Evolutionary conservation across 2,888 invertebrate species (phyloP).

Genomic region (Schizotus pectinicornis): DNA sequence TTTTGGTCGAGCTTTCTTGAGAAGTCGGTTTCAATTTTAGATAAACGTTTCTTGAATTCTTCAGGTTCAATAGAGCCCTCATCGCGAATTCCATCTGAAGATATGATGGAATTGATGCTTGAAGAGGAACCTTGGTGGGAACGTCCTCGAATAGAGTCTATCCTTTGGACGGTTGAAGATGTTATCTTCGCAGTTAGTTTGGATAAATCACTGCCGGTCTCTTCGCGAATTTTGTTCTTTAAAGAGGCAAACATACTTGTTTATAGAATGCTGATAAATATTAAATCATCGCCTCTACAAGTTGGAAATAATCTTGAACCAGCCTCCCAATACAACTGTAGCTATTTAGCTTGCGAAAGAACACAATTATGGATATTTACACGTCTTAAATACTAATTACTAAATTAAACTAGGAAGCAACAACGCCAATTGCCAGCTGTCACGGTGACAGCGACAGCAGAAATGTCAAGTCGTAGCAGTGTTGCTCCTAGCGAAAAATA

Average conservation of each 20-base stretch:
- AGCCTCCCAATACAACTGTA: no score
- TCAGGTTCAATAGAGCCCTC: constrained; percentile 60
- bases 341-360: no score
- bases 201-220: constrained; percentile 80
- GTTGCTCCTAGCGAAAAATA: no score
- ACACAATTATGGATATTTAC: no score
- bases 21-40: constrained; percentile 67
- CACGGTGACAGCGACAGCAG: no score
- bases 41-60: constrained; percentile 57
- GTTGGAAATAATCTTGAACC: no score
- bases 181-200: constrained; percentile 58
- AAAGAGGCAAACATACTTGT: constrained; percentile 80
- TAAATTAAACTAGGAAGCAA: no score
- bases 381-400: no score
- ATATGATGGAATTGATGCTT: constrained; percentile 57
- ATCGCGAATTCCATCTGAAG: constrained; percentile 59
- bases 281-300: no score
- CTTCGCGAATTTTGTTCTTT: constrained; percentile 89
- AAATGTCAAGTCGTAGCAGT: no score
- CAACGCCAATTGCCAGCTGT: no score
- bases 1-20: constrained; percentile 67
- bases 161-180: constrained; percentile 61
- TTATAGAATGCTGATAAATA: no score
- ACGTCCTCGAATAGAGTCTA: constrained; percentile 57
- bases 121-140: constrained; percentile 60